Evolutionary conservation across 2,113 vertebrate genomes (phyloP).

Genomic region (Sapajus apella): DNA sequence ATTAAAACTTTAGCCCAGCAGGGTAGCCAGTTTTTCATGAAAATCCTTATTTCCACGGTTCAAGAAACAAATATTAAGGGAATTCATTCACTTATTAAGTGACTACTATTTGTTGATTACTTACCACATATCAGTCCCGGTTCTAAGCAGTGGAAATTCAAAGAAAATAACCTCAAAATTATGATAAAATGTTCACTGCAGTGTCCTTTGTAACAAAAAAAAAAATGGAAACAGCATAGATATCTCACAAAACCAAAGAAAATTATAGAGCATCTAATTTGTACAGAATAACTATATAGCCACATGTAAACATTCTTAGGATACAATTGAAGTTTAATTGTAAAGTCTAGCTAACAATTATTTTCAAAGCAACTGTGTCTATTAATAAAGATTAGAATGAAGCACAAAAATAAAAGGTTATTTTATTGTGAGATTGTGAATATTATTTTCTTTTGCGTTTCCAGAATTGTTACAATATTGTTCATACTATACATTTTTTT

Average conservation of each 20-base stretch:
- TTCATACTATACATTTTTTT: not conserved
- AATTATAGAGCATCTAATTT: not conserved
- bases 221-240: not conserved
- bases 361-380: not conserved
- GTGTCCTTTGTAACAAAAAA: not conserved
- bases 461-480: not conserved
- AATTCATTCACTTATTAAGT: not conserved
- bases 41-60: not conserved
- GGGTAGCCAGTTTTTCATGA: not conserved
- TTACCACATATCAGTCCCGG: not conserved
- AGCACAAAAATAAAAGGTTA: not conserved
- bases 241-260: not conserved
- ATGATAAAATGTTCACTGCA: not conserved
- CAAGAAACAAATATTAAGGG: not conserved
- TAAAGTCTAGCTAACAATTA: not conserved
- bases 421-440: not conserved
- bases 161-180: not conserved
- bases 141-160: not conserved
- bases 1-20: not conserved
- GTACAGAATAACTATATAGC: not conserved
- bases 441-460: not conserved
- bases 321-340: not conserved
- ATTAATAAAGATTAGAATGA: not conserved
- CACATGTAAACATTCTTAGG: not conserved
- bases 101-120: not conserved